phyloP scores from a whole-genome alignment of 2,888 invertebrate genomes.

The Cephus pulcher region DNA sequence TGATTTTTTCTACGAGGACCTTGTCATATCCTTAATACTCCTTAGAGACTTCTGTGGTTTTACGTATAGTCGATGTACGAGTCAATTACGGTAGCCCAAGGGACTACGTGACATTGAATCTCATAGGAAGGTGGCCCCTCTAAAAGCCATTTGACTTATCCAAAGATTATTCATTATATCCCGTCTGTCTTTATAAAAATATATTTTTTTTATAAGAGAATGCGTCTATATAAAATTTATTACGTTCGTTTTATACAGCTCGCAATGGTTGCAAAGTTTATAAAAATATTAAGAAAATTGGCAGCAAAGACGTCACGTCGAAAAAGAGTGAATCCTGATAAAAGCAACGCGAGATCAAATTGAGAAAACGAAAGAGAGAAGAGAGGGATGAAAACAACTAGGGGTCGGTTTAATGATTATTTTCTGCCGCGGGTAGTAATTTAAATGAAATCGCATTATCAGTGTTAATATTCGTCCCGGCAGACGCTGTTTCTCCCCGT shows the following conservation, averaged over 20 bases:
- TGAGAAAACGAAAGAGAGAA: neutral
- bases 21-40: neutral
- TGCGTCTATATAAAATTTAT: no score
- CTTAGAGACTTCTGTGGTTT: neutral
- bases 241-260: neutral
- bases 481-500: constrained; percentile 6
- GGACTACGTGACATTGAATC: neutral
- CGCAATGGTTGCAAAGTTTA: neutral
- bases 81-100: neutral
- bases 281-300: neutral
- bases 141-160: neutral
- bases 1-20: neutral
- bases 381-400: neutral
- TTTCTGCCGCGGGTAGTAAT: constrained; percentile 13
- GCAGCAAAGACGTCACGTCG: neutral
- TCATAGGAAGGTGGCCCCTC: neutral
- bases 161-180: neutral
- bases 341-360: neutral
- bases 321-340: neutral
- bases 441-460: constrained; percentile 8
- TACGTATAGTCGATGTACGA: no score
- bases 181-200: neutral
- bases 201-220: no score
- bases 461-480: constrained; percentile 14
- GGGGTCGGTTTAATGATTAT: constrained; percentile 10